phyloP scores from a whole-genome alignment of 2,888 invertebrate genomes.

The Microctonus brassicae region DNA sequence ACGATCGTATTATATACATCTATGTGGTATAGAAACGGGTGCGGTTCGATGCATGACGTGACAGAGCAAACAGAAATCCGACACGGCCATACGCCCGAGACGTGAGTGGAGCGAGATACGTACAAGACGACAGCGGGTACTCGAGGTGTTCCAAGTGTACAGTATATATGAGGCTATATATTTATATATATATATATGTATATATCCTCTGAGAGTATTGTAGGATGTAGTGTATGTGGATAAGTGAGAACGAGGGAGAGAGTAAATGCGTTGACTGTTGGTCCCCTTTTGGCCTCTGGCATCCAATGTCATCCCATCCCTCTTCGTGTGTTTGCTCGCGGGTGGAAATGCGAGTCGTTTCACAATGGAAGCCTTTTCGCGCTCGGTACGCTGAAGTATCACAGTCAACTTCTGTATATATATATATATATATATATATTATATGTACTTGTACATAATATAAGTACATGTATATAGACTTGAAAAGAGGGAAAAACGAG shows the following conservation, averaged over 20 bases:
- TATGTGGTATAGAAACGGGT: conserved; percentile 52
- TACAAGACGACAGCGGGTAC: conserved; percentile 36
- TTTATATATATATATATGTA: not conserved
- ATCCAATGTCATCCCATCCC: conserved; percentile 53
- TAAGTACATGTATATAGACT: not conserved
- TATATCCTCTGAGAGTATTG: conserved; percentile 29
- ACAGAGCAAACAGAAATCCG: conserved; percentile 67
- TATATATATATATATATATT: not conserved
- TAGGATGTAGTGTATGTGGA: conserved; percentile 41
- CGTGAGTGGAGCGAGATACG: conserved; percentile 38
- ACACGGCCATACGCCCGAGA: conserved; percentile 58
- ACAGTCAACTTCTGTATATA: conserved; percentile 1
- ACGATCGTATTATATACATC: conserved; percentile 46
- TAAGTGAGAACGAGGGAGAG: conserved; percentile 39
- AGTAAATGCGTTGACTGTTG: conserved; percentile 33
- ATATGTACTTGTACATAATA: not conserved
- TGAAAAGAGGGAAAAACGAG: conserved; percentile 5
- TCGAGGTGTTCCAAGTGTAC: conserved; percentile 35
- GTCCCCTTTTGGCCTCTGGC: conserved; percentile 54
- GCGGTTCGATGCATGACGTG: conserved; percentile 64
- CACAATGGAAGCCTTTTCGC: conserved; percentile 62
- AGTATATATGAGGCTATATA: conserved; percentile 17
- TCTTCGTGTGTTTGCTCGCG: conserved; percentile 30
- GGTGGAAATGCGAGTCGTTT: conserved; percentile 66
- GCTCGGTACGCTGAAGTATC: conserved; percentile 36